phyloP scores from a whole-genome alignment of 2,113 vertebrate genomes.

The Bombycilla garrulus region DNA sequence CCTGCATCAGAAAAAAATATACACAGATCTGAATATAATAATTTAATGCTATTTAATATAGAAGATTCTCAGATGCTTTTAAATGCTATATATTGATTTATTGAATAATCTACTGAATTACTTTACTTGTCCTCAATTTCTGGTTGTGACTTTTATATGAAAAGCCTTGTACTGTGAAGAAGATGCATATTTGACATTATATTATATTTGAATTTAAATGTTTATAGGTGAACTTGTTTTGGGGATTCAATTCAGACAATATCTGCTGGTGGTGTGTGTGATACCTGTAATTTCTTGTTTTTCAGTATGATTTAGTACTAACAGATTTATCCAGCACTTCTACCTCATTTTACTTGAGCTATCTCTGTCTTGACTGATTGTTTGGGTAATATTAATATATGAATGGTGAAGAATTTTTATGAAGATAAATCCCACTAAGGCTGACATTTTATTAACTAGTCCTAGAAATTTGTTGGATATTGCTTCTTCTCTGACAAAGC shows the following conservation, averaged over 20 bases:
- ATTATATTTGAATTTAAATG: not conserved
- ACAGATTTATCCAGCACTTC: not conserved
- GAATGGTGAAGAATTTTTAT: not conserved
- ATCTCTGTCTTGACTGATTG: not conserved
- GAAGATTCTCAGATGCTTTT: not conserved
- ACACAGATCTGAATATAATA: not conserved
- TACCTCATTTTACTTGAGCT: not conserved
- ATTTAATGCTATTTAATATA: not conserved
- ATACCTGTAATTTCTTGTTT: not conserved
- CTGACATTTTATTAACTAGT: constrained; percentile 25
- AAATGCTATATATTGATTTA: not conserved
- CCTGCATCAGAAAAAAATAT: not conserved
- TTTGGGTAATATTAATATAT: not conserved
- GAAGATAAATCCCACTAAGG: constrained; percentile 4
- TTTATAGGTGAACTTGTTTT: not conserved
- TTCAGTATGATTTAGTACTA: not conserved
- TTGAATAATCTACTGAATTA: not conserved
- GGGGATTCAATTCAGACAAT: not conserved
- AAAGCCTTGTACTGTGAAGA: not conserved
- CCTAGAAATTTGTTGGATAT: not conserved
- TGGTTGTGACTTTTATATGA: not conserved
- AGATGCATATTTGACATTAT: not conserved
- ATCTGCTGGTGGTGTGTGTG: not conserved
- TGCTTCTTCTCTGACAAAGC: not conserved
- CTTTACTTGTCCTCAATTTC: not conserved